phyloP scores from a whole-genome alignment of 2,888 invertebrate species.

The Scelioninae gen. 2 region DNA sequence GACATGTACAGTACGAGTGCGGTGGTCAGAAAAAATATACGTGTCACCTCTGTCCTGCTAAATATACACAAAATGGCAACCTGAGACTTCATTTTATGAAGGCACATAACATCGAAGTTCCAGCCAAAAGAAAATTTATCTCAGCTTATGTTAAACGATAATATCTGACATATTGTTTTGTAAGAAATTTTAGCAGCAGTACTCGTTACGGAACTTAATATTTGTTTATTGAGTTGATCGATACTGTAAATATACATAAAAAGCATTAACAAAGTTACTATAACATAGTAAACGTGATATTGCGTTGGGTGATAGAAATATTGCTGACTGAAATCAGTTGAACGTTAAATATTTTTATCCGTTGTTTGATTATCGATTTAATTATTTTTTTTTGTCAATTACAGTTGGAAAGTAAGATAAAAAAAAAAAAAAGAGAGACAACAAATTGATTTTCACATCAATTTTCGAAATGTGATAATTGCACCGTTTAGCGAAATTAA shows the following conservation, averaged over 20 bases:
- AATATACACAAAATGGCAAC: slow-evolving; percentile 82
- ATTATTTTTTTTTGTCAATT: too few species aligned
- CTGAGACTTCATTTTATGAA: slow-evolving; percentile 66
- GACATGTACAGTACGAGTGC: slow-evolving; percentile 77
- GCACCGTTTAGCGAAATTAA: too few species aligned
- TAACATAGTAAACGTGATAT: too few species aligned
- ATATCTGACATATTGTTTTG: slow-evolving; percentile 1
- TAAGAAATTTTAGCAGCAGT: not conserved
- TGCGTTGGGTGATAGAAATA: too few species aligned
- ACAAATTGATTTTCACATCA: too few species aligned
- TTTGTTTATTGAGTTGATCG: slow-evolving; percentile 7
- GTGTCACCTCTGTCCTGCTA: slow-evolving; percentile 81
- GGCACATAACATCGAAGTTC: slow-evolving; percentile 64
- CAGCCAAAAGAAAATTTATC: slow-evolving; percentile 61
- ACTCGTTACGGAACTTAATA: slow-evolving; percentile 4
- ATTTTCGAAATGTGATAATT: too few species aligned
- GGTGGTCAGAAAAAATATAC: slow-evolving; percentile 59
- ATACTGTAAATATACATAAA: slow-evolving; percentile 9
- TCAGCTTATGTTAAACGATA: slow-evolving; percentile 44
- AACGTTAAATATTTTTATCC: too few species aligned
- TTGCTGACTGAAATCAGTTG: too few species aligned
- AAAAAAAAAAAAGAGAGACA: too few species aligned
- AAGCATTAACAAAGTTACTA: too few species aligned
- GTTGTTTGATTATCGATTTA: too few species aligned
- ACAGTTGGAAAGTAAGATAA: too few species aligned